phyloP scores from a whole-genome alignment of 2,797 vertebrate species.

The Botia almorhae region DNA sequence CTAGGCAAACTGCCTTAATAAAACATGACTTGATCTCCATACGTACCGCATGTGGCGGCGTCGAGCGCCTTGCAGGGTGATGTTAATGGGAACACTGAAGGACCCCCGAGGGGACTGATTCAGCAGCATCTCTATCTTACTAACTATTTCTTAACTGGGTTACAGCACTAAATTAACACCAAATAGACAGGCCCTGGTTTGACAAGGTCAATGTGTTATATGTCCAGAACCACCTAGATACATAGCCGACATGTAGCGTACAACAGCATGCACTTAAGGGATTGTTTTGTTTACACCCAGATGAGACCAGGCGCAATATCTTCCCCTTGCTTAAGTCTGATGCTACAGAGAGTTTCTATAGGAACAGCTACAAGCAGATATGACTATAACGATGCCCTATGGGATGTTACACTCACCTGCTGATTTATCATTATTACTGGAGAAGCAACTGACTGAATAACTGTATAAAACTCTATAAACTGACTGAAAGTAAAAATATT shows the following conservation, averaged over 20 bases:
- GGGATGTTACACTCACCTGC: slow-evolving; percentile 63
- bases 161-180: slow-evolving; percentile 14
- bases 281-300: slow-evolving; percentile 41
- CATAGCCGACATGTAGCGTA: background rate
- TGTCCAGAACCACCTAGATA: slow-evolving; percentile 11
- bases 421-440: slow-evolving; percentile 1
- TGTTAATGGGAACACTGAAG: slow-evolving; percentile 82
- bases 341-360: slow-evolving; percentile 76
- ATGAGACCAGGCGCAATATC: slow-evolving; percentile 62
- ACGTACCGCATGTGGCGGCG: slow-evolving; percentile 76
- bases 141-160: slow-evolving; percentile 22
- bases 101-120: slow-evolving; percentile 71
- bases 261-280: slow-evolving; percentile 46
- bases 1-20: background rate
- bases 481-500: background rate
- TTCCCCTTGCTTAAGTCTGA: slow-evolving; percentile 62
- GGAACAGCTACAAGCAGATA: slow-evolving; percentile 76
- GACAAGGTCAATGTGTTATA: slow-evolving; percentile 23
- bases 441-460: background rate
- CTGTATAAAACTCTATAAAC: background rate
- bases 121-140: slow-evolving; percentile 67
- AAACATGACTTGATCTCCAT: slow-evolving; percentile 30
- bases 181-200: background rate
- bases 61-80: slow-evolving; percentile 80
- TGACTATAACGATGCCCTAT: slow-evolving; percentile 76